A percentile compares a stretch with the other conserved stretches of the same genome.
Conservation (phyloP, 2,888 invertebrate species). For the Quadroppia sp. region DNA sequence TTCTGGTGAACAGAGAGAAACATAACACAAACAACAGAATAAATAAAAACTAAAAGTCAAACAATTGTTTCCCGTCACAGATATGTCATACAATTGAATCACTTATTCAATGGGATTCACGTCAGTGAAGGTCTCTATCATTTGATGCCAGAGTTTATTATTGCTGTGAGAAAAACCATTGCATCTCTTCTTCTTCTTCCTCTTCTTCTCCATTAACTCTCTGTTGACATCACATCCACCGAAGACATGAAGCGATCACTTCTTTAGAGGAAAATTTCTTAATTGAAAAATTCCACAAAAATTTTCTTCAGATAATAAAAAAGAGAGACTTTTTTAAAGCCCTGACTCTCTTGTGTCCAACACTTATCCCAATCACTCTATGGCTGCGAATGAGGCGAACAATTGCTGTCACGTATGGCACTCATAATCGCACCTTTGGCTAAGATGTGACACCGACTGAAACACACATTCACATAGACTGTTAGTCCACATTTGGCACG, state of each 20-base stretch:
- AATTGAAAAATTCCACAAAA: slow-evolving; percentile 12
- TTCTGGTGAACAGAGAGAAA: background rate
- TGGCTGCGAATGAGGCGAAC: no score
- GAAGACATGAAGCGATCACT: no score
- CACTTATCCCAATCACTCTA: no score
- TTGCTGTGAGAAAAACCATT: slow-evolving; percentile 13
- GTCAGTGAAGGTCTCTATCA: background rate
- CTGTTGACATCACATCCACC: no score
- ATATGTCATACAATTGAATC: slow-evolving; percentile 17
- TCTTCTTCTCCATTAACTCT: no score
- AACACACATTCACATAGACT: background rate
- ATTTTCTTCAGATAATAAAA: background rate
- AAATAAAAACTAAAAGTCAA: no score
- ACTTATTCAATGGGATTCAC: background rate
- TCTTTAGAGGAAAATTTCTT: slow-evolving; percentile 9
- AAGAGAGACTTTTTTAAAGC: background rate
- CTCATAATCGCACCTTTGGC: background rate
- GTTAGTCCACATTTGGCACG: slow-evolving; percentile 12
- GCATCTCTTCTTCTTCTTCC: slow-evolving; percentile 16
- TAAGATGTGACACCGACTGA: slow-evolving; percentile 1
- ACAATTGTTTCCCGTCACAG: background rate
- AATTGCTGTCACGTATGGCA: background rate
- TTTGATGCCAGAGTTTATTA: slow-evolving; percentile 10
- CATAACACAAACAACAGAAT: no score
- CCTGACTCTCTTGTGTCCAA: no score